Evolutionary conservation across 2,888 invertebrate species (phyloP), one percentile per base, ranked within the genome.

Genomic region (Scaptomyza reducta): DNA sequence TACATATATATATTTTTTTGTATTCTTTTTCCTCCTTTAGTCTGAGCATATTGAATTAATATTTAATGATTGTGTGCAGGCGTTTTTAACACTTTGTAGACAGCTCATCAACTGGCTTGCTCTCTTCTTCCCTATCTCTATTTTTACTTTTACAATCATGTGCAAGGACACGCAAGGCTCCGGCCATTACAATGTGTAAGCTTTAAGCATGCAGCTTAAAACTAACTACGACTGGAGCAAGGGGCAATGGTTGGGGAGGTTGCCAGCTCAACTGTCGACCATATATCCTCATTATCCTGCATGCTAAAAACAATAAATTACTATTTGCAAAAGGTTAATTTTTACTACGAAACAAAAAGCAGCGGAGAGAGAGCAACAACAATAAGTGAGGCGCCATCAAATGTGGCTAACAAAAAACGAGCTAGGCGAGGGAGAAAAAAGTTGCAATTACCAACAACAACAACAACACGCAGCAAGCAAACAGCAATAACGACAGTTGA

Each of bases 321-420:
- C 87, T 87, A 83, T 83, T 87, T 87, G 82, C 82, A 85, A 87
- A 85, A 81, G 79, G 82, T 85, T 87, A 85, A 83, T 83, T 83
- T 85, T 87, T 81, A 87, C 82, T 78, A 49, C 49, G 74, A 63
- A 76, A 57, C 78, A 74, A 74, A 62, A 41, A 51, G 16, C 61
- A 47, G 3, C 45, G 9, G 41, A 22, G 22, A 3, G 5, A 22
- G 40, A 47, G 31, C 54, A 57, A 40, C 53, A 50, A 51, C 18
- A 56, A 31, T 13, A 49, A 41, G 42, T 14, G 51, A 60, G 65
- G 65, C 70, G 75, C 71, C 74, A 70, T 49, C 55, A 64, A 75
- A 70, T 75, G 65, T 62, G 68, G 71, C 68, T 40, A 56, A 67
- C 46, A 25, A 65, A 63, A 74, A 67, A 64, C 56, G 38, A 46